Conservation (phyloP, 2,113 vertebrate species). For the Dasypus novemcinctus region DNA sequence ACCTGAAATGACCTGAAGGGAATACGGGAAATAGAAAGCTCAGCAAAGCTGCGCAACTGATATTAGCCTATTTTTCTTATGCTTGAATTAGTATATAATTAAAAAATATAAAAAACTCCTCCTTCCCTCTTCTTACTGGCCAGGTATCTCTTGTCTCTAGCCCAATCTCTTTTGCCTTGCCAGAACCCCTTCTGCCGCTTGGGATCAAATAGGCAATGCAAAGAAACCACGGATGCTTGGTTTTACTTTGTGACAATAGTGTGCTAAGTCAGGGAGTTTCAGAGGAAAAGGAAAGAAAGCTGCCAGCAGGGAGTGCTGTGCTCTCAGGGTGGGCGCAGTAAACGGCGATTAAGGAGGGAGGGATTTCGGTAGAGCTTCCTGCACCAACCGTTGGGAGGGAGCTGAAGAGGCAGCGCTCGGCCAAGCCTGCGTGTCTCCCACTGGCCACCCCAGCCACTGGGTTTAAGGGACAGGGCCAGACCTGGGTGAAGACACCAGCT, state of each 20-base stretch:
- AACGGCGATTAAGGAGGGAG: rapidly evolving
- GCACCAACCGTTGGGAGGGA: rapidly evolving
- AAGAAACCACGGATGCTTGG: background rate
- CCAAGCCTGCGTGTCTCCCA: background rate
- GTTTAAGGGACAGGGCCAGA: background rate
- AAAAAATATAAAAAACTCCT: background rate
- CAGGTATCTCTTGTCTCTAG: background rate
- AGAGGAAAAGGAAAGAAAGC: background rate
- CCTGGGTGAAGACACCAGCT: background rate
- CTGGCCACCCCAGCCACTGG: background rate
- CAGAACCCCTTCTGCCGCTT: background rate
- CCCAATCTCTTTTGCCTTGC: background rate
- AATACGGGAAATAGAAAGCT: background rate
- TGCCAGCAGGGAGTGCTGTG: background rate
- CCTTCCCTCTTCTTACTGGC: background rate
- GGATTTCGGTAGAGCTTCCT: background rate
- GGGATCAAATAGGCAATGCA: background rate
- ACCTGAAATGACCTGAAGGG: background rate
- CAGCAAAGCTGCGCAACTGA: background rate
- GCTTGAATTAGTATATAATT: background rate
- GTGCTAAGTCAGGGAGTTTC: background rate
- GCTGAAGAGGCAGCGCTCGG: background rate
- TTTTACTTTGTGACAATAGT: background rate
- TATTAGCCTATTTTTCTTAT: background rate
- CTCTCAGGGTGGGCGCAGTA: background rate